Evolutionary conservation across 2,113 vertebrate species (phyloP), one percentile per base, ranked within the genome.

Genomic region (Myotis lucifugus): DNA sequence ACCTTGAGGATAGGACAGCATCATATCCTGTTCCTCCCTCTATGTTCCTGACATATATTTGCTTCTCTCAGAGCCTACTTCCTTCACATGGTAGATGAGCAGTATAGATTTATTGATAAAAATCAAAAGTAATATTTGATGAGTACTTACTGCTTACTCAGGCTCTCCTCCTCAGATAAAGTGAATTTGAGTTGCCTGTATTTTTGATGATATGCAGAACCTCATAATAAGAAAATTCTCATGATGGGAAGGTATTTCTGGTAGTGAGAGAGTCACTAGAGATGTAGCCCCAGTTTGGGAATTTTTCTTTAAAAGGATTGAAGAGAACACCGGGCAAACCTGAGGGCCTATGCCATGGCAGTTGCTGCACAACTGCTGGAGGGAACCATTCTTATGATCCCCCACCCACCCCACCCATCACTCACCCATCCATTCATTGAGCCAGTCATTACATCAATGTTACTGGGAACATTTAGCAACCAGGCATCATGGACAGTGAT

Each of bases 261-360:
- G 32, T 29, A 84, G 52, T 40, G 61, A 91, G 29, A 46, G 19
- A 18, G 56, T 34, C 14, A 56, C 32, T 25, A 67, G 76, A 37
- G 19, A 15, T 3, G 6, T 37, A 52, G 13, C 1, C 27, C 29
- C 32, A 42, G 48, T 21, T 27, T 82, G 17, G 56, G n/a, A 34
- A 34, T 61, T 67, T 54, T 73, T 46, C 83, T 76, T 95, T 72
- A 66, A 78, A 34, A 86, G 48, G 59, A 84, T 27, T 29, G 32
- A 87, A 67, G 46, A 4, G 46, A 96, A 79, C 21, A 50, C 67
- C 70, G 46, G 64, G 23, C 3, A 77, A 64, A 54, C 15, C 27
- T 48, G 54, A 64, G 40, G 32, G 3, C 4, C 10, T 34, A 6
- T 37, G n/a, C 46, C n/a, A 3, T 32, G 27, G 11, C 42, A 54